These are phyloP conservation scores for Brachionus sp. DNA, from an alignment of 1,140 invertebrate species.

Conservation along the genomic window DNA sequence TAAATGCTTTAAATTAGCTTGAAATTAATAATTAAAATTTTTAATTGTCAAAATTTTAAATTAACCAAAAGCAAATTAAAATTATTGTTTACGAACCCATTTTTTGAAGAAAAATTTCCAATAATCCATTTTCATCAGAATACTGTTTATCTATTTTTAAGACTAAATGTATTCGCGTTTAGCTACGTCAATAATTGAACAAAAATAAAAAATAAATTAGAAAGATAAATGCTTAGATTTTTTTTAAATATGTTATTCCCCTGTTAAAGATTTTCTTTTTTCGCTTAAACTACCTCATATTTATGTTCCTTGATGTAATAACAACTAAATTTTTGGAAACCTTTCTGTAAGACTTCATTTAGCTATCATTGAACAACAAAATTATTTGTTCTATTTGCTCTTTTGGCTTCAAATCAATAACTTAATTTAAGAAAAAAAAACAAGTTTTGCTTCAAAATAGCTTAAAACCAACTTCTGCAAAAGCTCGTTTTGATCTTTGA, in stretches of 20 bases:
- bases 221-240: background rate
- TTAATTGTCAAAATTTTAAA: background rate
- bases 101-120: conserved; percentile 40
- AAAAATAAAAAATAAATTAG: conserved; percentile 10
- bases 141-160: conserved; percentile 18
- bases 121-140: conserved; percentile 30
- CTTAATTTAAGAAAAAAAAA: background rate
- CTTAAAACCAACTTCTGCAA: background rate
- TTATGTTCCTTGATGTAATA: background rate
- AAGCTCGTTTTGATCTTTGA: background rate
- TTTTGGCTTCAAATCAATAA: background rate
- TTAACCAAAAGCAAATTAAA: background rate
- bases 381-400: conserved; percentile 2
- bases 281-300: background rate
- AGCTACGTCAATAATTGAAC: background rate
- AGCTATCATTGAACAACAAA: background rate
- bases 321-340: background rate
- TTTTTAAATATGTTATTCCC: background rate
- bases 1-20: background rate
- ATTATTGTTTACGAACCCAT: conserved; percentile 30
- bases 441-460: conserved; percentile 5
- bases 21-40: background rate
- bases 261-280: background rate
- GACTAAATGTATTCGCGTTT: background rate
- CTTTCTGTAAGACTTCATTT: background rate